These are phyloP conservation scores for Cheilosia vernalis DNA, from an alignment of 2,888 invertebrate genomes.

Conservation along the genomic window DNA sequence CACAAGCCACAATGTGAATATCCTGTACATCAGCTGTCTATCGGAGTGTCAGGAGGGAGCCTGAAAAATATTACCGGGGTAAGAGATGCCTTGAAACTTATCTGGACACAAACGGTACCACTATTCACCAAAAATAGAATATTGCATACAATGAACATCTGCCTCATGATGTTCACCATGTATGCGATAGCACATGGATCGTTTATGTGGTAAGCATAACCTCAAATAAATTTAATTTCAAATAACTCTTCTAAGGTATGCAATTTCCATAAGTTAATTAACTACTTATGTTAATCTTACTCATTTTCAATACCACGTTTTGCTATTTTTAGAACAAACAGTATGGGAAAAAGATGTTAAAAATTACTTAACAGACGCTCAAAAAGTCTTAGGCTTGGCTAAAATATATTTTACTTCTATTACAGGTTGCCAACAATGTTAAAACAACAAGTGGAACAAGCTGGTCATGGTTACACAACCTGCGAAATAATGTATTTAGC, in stretches of 20 bases:
- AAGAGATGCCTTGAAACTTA: not conserved
- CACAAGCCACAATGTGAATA: conserved; percentile 82
- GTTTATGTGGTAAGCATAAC: not conserved
- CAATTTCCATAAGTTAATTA: no score
- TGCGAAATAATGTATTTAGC: not conserved
- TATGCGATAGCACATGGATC: not conserved
- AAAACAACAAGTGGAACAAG: not conserved
- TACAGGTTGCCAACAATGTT: not conserved
- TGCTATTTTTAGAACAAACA: no score
- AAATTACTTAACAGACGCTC: no score
- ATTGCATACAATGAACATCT: not conserved
- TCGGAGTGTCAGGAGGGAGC: conserved; percentile 78
- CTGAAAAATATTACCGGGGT: conserved; percentile 76
- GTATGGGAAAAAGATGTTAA: no score
- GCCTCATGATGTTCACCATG: not conserved
- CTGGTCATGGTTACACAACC: not conserved
- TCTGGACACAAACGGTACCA: not conserved
- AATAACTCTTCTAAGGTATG: no score
- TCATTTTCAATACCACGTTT: no score
- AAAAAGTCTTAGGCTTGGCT: no score
- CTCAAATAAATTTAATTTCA: not conserved
- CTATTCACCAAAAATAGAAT: not conserved
- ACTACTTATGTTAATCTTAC: no score
- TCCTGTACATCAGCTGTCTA: conserved; percentile 83
- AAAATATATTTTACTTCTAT: no score